phyloP scores from a whole-genome alignment of 30 jellyfish, hydroid and myxozoan species.

The Hydractinia symbiolongicarpus region DNA sequence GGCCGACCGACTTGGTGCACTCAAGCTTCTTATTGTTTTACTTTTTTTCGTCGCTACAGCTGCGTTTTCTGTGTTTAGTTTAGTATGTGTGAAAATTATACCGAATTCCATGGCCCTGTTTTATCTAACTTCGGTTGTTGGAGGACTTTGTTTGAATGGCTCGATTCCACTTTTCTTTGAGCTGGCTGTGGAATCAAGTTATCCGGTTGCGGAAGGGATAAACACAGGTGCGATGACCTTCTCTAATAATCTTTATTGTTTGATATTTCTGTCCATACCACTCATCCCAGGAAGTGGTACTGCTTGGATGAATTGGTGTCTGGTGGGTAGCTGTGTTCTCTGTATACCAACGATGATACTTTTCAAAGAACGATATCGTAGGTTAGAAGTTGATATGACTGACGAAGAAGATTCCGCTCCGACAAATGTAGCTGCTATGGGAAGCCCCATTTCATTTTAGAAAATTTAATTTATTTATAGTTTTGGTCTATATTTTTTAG shows the following conservation, averaged over 20 bases:
- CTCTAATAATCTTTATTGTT: constrained; percentile 86
- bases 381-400: constrained; percentile 69
- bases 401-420: constrained; percentile 7
- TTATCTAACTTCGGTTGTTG: constrained; percentile 65
- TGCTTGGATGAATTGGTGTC: constrained; percentile 96
- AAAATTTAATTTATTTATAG: no score
- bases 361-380: constrained; percentile 76
- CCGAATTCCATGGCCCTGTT: constrained; percentile 75
- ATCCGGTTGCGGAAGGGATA: constrained; percentile 98
- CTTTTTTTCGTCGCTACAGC: constrained; percentile 78
- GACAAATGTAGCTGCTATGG: constrained; percentile 12
- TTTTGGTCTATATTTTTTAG: no score
- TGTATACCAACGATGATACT: constrained; percentile 92
- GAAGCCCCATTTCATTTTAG: neutral
- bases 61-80: constrained; percentile 68
- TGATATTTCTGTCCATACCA: constrained; percentile 83
- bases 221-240: constrained; percentile 98
- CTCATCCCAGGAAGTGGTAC: constrained; percentile 81
- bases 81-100: constrained; percentile 72
- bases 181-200: constrained; percentile 95
- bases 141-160: constrained; percentile 94
- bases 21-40: constrained; percentile 64
- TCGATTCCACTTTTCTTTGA: constrained; percentile 96
- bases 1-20: constrained; percentile 95
- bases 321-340: constrained; percentile 82